Evolutionary conservation across 2,888 invertebrate genomes (phyloP).

Genomic region (Portevinia maculata): DNA sequence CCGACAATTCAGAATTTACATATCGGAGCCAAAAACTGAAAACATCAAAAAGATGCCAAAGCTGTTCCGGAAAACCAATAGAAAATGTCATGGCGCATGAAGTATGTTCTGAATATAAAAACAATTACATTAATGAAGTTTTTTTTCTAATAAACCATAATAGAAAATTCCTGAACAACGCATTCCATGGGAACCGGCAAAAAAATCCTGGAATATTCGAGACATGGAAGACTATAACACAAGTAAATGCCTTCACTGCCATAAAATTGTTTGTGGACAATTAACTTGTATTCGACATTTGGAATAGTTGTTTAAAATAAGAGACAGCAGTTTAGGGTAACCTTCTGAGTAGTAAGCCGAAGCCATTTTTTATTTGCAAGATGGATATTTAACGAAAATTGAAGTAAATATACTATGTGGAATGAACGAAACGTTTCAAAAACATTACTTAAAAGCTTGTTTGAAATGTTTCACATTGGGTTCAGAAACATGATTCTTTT

Average conservation of each 20-base stretch:
- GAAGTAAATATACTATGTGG: too few relatives aligned
- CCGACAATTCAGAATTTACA: constrained; percentile 17
- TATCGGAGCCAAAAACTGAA: constrained; percentile 11
- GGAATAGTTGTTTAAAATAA: too few relatives aligned
- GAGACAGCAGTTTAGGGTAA: too few relatives aligned
- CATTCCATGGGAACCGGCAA: constrained; percentile 81
- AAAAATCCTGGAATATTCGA: constrained; percentile 79
- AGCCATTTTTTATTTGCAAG: too few relatives aligned
- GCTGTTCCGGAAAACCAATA: constrained; percentile 60
- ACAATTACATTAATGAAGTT: constrained; percentile 5
- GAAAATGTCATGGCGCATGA: constrained; percentile 21
- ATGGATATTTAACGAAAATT: too few relatives aligned
- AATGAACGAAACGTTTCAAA: too few relatives aligned
- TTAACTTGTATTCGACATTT: too few relatives aligned
- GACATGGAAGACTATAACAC: constrained; percentile 56
- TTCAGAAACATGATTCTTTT: too few relatives aligned
- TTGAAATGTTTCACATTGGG: too few relatives aligned
- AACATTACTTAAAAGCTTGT: too few relatives aligned
- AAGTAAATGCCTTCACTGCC: constrained; percentile 60
- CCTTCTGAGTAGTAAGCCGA: too few relatives aligned
- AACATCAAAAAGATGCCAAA: constrained; percentile 52
- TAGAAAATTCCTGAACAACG: constrained; percentile 81
- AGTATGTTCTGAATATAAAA: background rate
- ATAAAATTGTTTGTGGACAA: constrained; percentile 38
- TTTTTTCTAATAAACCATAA: constrained; percentile 16